Evolutionary conservation across 2,888 invertebrate species (phyloP).

Genomic region (Cataglyphis albicans): DNA sequence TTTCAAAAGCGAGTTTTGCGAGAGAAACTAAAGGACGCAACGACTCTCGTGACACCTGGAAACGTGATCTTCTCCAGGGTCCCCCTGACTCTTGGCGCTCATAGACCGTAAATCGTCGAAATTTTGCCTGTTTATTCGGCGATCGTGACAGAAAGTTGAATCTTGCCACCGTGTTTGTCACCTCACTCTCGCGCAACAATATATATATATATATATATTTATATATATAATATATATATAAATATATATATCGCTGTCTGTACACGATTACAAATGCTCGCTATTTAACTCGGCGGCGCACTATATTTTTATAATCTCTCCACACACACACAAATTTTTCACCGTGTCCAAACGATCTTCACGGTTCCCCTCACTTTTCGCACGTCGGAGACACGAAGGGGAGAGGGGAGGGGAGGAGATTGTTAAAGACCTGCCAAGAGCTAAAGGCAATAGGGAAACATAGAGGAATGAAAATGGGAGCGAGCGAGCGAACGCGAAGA

Average conservation of each 20-base stretch:
- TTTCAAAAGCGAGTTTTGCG: not conserved
- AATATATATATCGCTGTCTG: not conserved
- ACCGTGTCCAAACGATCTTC: conserved; percentile 9
- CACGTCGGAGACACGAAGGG: conserved; percentile 14
- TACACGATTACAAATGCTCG: not conserved
- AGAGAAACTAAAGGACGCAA: conserved; percentile 19
- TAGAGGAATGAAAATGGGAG: conserved; percentile 8
- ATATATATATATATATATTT: not conserved
- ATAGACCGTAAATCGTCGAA: conserved; percentile 83
- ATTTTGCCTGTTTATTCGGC: conserved; percentile 73
- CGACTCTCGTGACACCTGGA: conserved; percentile 80
- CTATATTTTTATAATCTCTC: not conserved
- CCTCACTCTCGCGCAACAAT: not conserved
- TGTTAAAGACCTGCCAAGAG: not conserved
- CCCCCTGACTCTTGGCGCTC: conserved; percentile 85
- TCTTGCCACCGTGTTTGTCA: conserved; percentile 41
- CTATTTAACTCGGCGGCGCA: not conserved
- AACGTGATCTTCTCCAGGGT: conserved; percentile 85
- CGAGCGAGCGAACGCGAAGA: not conserved
- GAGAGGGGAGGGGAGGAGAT: too few relatives aligned
- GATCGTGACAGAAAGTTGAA: conserved; percentile 60
- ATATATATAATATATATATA: too few relatives aligned
- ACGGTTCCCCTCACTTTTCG: conserved; percentile 12
- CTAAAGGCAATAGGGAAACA: conserved; percentile 22
- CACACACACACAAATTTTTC: not conserved